Evolutionary conservation across 2,113 vertebrate species (phyloP).

Genomic region (Dendropsophus ebraccatus): DNA sequence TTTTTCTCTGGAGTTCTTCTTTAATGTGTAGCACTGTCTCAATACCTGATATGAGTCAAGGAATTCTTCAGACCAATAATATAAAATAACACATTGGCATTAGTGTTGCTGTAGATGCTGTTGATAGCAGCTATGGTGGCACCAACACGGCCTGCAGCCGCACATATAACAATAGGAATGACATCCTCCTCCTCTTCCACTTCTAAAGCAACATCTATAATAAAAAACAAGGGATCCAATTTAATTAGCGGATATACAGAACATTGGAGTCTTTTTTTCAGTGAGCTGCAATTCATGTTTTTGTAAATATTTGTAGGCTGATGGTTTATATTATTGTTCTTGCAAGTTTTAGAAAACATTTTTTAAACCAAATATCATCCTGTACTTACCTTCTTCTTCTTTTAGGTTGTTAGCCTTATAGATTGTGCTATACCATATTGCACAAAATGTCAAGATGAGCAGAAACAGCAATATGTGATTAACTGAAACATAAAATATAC

Average conservation of each 20-base stretch:
- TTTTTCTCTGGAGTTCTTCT: too few relatives aligned
- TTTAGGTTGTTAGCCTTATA: constrained; percentile 68
- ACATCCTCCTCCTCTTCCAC: constrained; percentile 70
- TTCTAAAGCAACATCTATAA: constrained; percentile 55
- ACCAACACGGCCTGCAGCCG: constrained; percentile 84
- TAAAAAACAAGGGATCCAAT: background rate
- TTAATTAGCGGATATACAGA: background rate
- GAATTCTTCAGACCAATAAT: constrained; percentile 86
- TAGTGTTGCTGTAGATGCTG: constrained; percentile 90
- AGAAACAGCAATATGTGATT: constrained; percentile 85
- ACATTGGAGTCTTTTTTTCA: background rate
- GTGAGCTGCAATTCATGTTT: background rate
- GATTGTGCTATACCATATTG: constrained; percentile 85
- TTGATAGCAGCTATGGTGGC: constrained; percentile 90
- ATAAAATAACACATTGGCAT: constrained; percentile 86
- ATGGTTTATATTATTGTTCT: too few relatives aligned
- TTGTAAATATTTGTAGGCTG: too few relatives aligned
- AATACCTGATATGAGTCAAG: constrained; percentile 80
- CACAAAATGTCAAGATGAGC: constrained; percentile 81
- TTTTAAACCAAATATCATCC: background rate
- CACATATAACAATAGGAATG: constrained; percentile 88
- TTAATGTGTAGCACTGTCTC: too few relatives aligned
- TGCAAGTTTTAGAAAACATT: background rate
- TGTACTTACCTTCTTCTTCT: constrained; percentile 71
- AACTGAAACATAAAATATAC: constrained; percentile 71